These are phyloP conservation scores for Chaetorhynchus papuensis DNA, from an alignment of 2,113 vertebrate species.

Conservation along the genomic window DNA sequence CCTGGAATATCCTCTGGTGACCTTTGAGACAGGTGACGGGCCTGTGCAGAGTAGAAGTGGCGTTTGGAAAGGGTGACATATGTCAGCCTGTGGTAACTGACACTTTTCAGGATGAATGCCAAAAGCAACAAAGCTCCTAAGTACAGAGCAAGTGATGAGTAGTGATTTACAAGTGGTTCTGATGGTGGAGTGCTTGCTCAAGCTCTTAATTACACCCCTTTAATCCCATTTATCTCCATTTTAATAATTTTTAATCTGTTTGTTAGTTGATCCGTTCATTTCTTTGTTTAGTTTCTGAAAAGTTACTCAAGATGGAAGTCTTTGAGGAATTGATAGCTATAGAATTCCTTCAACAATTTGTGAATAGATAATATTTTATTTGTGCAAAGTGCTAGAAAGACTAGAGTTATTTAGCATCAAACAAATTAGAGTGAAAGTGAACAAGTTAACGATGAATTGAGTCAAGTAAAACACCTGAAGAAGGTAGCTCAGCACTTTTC, in stretches of 20 bases:
- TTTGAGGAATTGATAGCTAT: neutral
- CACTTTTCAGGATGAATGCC: neutral
- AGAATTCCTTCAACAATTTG: neutral
- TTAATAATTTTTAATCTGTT: neutral
- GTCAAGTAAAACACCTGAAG: neutral
- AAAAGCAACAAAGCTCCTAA: neutral
- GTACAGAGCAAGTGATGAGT: neutral
- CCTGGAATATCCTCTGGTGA: neutral
- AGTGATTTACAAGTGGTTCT: neutral
- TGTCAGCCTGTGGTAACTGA: neutral
- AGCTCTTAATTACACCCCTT: neutral
- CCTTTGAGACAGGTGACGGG: neutral
- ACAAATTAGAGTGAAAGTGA: neutral
- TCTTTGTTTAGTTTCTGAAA: neutral
- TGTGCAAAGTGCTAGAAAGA: neutral
- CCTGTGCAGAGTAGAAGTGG: neutral
- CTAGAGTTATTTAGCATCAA: neutral
- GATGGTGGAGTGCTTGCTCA: neutral
- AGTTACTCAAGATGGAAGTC: neutral
- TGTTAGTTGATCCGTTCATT: neutral
- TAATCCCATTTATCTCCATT: fast-evolving
- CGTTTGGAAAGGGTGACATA: neutral
- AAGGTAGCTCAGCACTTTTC: neutral
- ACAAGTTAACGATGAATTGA: neutral
- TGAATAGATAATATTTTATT: neutral